Base-by-base conservation (phyloP, 1,140 invertebrate species). In the Philopotamus ludificatus region DNA sequence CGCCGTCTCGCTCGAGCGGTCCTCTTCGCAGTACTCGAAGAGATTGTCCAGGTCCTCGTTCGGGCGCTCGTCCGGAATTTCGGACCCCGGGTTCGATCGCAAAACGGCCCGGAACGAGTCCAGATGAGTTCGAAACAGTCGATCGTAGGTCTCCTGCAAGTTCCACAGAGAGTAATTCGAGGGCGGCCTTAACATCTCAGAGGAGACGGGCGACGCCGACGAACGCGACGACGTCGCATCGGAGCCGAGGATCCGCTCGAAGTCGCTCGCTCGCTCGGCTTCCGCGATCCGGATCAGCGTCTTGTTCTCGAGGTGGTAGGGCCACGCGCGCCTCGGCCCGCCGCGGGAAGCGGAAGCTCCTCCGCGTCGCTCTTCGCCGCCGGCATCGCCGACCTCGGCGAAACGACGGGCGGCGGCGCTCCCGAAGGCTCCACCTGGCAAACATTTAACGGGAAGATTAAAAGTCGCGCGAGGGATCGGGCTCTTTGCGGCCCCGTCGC, bases 171-270 rank as follows among this genome's bases (percentile, higher is more conserved):
- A 79, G 72, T 79, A 80, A 25, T 74, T 70, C 23, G 78, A 80
- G n/a, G 74, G 74, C 44, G 77, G 77, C 39, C 77, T 72, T 28
- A 44, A 69, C 67, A 69, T 69, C 58, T 69, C 67, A 62, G 67
- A 16, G 18, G 60, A 59, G 18, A 39, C 54, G 42, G 42, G 12
- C 21, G 66, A 60, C 21, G 26, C 20, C 18, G 26, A 28, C 16
- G 44, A 7, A 15, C 68, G 62, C 73, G 74, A 73, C 64, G 77
- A 76, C 78, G 79, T 77, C 75, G 79, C 77, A 79, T 79, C 79
- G 77, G 76, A 76, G 74, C 76, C 76, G 74, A 81, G 79, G 80
- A 81, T 81, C 78, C 79, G 79, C 78, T 81, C 76, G 80, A 81
- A 81, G 78, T 81, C 79, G 16, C 76, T 72, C 75, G 80, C 78